Evolutionary conservation across 1,140 invertebrate species (phyloP), one percentile per base, ranked within the genome.

Genomic region (Trichonephila clavata): DNA sequence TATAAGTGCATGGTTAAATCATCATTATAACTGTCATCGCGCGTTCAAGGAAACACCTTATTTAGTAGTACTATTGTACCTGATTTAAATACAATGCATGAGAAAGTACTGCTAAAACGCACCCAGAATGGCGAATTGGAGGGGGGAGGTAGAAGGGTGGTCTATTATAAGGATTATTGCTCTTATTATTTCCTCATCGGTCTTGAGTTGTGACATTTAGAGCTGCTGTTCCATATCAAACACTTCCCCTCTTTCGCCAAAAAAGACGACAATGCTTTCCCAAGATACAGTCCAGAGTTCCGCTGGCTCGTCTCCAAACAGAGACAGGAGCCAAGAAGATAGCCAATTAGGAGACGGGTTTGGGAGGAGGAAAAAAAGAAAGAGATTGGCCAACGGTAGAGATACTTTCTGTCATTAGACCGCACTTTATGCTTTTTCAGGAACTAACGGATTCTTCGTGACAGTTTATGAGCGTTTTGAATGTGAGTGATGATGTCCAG

Each of bases 221-320:
- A 92, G 81, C 90, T 84, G 90, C 80, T 92, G 90, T 92, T 92
- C 90, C 77, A 63, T 84, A 84, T 92, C 90, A 87, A 87, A 87
- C 60, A 61, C 32, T 87, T 50, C 71, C 88, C 60, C 61, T 16
- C 80, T 63, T 24, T 43, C 27, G 39, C n/a, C 20, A 14, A 65
- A 65, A 65, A 59, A 83, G 61, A 92, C 59, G 61, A 61, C 90
- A 63, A 27, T 50, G 8, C 32, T 50, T 59, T 16, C 77, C 90
- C 61, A 87, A 65, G 80, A 63, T 59, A 84, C 43, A 65, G 24
- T 84, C 90, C 77, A 84, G 90, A 92, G 14, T 32, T n/a, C 32
- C 14, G 27, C 90, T 84, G 90, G 90, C 90, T 57, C 57, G 14
- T 43, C 90, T 84, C 90, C 90, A 92, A 57, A 50, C 21, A 63